A percentile compares a stretch with the other conserved stretches of the same genome.
These are phyloP conservation scores for Anas georgica DNA, from an alignment of 2,797 vertebrate genomes.

Conservation along the genomic window DNA sequence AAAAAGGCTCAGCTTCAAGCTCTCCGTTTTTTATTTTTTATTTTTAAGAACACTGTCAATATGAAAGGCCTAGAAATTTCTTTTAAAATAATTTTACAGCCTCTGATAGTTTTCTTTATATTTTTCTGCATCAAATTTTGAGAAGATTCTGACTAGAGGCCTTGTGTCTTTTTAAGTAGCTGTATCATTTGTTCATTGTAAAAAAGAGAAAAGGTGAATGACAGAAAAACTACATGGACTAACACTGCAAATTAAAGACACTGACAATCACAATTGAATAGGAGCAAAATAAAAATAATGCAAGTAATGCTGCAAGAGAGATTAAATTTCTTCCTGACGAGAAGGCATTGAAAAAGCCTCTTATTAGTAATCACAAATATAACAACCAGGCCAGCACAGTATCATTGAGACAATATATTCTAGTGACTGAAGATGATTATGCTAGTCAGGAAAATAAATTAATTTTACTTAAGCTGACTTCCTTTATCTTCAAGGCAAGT, in stretches of 20 bases:
- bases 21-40: not conserved
- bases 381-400: not conserved
- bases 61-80: not conserved
- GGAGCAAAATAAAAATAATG: not conserved
- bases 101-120: not conserved
- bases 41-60: not conserved
- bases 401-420: not conserved
- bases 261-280: not conserved
- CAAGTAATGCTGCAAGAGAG: not conserved
- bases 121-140: not conserved
- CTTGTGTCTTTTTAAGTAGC: not conserved
- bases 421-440: not conserved
- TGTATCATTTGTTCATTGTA: not conserved
- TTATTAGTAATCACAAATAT: not conserved
- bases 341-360: not conserved
- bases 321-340: not conserved
- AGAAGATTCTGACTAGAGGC: not conserved
- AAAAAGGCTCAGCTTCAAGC: not conserved
- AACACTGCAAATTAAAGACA: not conserved
- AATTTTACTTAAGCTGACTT: conserved; percentile 27
- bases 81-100: not conserved
- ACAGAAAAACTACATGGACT: not conserved
- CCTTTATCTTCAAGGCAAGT: conserved; percentile 21
- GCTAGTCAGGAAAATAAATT: conserved; percentile 1
- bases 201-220: not conserved